Evolutionary conservation across 2,113 vertebrate species (phyloP).

Genomic region (Microcebus griseorufus): DNA sequence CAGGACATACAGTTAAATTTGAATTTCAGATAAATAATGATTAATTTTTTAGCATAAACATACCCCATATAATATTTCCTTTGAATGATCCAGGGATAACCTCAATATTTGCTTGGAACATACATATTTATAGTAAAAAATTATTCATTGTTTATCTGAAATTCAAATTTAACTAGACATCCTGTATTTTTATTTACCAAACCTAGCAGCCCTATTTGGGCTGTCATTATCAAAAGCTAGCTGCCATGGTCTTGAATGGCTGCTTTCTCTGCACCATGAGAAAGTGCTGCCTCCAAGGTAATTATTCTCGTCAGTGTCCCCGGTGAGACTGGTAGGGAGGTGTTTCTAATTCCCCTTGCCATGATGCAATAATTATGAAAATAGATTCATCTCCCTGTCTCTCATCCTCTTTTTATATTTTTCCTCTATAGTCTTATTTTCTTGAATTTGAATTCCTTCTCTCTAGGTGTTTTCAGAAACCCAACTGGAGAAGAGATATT

Average conservation of each 20-base stretch:
- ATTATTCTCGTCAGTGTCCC: not conserved
- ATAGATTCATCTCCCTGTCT: not conserved
- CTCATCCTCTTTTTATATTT: not conserved
- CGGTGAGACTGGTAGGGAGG: not conserved
- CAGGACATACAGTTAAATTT: constrained; percentile 29
- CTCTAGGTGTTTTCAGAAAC: not conserved
- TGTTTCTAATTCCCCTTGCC: not conserved
- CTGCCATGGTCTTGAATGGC: not conserved
- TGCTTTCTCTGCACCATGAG: not conserved
- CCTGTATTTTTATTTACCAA: not conserved
- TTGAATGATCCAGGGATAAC: not conserved
- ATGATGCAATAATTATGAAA: not conserved
- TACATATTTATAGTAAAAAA: constrained; percentile 25
- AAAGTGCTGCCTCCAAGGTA: not conserved
- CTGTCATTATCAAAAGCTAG: not conserved
- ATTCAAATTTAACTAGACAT: constrained; percentile 9
- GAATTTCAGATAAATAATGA: constrained; percentile 39
- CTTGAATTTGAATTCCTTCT: constrained; percentile 2
- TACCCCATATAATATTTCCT: not conserved
- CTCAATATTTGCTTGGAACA: constrained; percentile 4
- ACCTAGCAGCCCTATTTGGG: not conserved
- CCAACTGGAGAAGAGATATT: not conserved
- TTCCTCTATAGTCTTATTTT: not conserved
- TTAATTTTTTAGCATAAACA: constrained; percentile 1
- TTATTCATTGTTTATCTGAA: constrained; percentile 42